phyloP scores from a whole-genome alignment of 2,113 vertebrate genomes.

The Isichthys henryi region DNA sequence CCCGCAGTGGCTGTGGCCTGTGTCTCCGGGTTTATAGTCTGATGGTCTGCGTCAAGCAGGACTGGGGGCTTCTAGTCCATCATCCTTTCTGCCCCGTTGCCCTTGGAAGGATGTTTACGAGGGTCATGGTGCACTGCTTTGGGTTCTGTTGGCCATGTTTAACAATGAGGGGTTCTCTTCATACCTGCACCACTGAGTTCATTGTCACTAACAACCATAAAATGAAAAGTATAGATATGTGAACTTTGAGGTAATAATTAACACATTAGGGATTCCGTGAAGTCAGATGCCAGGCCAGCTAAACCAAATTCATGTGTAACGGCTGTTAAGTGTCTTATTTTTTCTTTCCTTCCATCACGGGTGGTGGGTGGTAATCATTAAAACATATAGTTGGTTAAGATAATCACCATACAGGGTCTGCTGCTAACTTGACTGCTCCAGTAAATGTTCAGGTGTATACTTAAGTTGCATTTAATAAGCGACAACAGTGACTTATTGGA shows the following conservation, averaged over 20 bases:
- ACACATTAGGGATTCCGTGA: slow-evolving; percentile 23
- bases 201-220: not conserved
- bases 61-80: not conserved
- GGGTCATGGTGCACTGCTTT: not conserved
- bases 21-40: not conserved
- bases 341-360: not conserved
- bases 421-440: not conserved
- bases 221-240: not conserved
- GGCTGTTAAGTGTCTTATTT: not conserved
- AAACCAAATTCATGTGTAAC: not conserved
- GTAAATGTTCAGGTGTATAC: not conserved
- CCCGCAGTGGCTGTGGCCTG: not conserved
- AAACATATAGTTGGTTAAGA: not conserved
- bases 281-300: slow-evolving; percentile 5
- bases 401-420: not conserved
- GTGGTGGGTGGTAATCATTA: not conserved
- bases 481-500: not conserved
- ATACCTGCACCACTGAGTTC: not conserved
- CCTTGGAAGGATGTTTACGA: not conserved
- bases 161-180: not conserved
- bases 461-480: not conserved
- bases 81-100: not conserved
- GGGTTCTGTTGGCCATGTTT: not conserved
- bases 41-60: not conserved
- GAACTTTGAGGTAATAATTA: slow-evolving; percentile 31